Conservation (phyloP, 2,113 vertebrate genomes). For the Hypanus sabinus region DNA sequence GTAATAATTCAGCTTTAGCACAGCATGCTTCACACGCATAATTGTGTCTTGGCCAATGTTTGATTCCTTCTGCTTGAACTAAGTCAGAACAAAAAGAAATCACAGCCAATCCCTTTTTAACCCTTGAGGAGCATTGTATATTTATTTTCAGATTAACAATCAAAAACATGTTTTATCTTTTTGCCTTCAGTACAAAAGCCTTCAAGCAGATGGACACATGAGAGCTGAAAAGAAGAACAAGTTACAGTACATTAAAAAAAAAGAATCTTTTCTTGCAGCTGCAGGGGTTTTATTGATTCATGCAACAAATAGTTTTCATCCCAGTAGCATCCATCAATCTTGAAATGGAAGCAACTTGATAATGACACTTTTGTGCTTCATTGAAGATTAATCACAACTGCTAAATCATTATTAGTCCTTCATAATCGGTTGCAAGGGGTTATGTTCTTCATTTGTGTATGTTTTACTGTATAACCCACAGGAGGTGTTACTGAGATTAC, state of each 20-base stretch:
- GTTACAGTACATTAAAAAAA: not conserved
- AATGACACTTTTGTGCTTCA: not conserved
- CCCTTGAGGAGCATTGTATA: not conserved
- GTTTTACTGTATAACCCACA: not conserved
- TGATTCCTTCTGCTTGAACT: not conserved
- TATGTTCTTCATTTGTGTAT: not conserved
- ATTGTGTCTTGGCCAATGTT: not conserved
- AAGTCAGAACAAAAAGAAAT: not conserved
- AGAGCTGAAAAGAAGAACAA: not conserved
- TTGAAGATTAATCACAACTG: not conserved
- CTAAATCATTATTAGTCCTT: not conserved
- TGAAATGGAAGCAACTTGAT: not conserved
- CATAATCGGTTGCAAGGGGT: not conserved
- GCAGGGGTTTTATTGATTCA: conserved; percentile 1
- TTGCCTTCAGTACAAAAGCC: not conserved
- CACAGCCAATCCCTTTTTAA: not conserved
- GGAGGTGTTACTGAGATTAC: not conserved
- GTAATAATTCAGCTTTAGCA: not conserved
- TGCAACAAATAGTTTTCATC: conserved; percentile 1
- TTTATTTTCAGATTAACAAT: not conserved
- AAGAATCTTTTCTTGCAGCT: not conserved
- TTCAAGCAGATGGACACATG: not conserved
- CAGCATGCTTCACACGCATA: not conserved
- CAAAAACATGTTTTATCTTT: not conserved
- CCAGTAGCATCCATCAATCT: not conserved